phyloP scores from a whole-genome alignment of 2,888 invertebrate genomes.

The Spicauda simplicius region DNA sequence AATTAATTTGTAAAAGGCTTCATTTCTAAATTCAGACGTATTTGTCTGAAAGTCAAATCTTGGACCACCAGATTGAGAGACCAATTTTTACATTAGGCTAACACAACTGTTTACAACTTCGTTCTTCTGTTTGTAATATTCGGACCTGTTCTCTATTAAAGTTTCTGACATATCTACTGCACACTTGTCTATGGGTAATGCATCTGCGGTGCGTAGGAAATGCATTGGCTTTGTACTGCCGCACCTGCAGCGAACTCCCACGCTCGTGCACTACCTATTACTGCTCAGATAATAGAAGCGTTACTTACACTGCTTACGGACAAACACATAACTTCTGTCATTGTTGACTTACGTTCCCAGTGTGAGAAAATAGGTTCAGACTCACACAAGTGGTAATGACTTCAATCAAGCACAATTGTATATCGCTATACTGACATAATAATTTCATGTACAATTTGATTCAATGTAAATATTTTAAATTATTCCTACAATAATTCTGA shows the following conservation, averaged over 20 bases:
- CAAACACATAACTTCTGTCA: slow-evolving; percentile 32
- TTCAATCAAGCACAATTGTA: not conserved
- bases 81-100: too few species aligned
- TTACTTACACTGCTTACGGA: slow-evolving; percentile 32
- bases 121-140: too few species aligned
- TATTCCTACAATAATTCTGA: too few species aligned
- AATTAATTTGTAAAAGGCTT: too few species aligned
- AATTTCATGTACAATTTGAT: not conserved
- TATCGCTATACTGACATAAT: not conserved
- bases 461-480: not conserved
- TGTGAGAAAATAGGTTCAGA: slow-evolving; percentile 23
- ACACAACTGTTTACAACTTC: too few species aligned
- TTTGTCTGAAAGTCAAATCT: too few species aligned
- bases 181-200: slow-evolving; percentile 54
- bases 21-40: too few species aligned
- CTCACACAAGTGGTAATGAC: slow-evolving; percentile 4
- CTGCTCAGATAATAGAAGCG: slow-evolving; percentile 40
- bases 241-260: slow-evolving; percentile 81
- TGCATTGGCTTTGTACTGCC: slow-evolving; percentile 53
- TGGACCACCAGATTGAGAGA: too few species aligned
- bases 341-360: slow-evolving; percentile 22
- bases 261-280: slow-evolving; percentile 57
- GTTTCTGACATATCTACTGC: slow-evolving; percentile 16
- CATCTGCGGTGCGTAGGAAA: slow-evolving; percentile 74
- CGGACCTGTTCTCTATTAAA: slow-evolving; percentile 18